Evolutionary conservation across 2,888 invertebrate species (phyloP).

Genomic region (Drosophila setosimentum): DNA sequence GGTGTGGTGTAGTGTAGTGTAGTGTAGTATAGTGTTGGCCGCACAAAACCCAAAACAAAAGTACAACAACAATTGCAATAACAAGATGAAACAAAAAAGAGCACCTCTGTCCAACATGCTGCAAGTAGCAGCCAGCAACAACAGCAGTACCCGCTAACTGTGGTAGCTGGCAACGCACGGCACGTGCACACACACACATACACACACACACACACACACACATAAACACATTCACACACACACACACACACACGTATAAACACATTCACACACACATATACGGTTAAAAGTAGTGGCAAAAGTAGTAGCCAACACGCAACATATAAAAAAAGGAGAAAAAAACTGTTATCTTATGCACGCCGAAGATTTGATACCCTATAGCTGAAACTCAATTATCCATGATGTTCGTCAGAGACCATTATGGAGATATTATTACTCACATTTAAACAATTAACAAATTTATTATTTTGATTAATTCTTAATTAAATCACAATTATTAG

Average conservation of each 20-base stretch:
- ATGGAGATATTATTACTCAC: neutral
- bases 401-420: neutral
- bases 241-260: conserved; percentile 43
- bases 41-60: conserved; percentile 58
- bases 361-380: neutral
- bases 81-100: conserved; percentile 27
- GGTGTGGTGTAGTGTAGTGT: conserved; percentile 1
- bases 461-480: neutral
- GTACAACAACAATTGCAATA: conserved; percentile 48
- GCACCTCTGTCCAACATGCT: conserved; percentile 43
- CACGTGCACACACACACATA: conserved; percentile 45
- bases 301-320: conserved; percentile 62
- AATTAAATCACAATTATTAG: neutral
- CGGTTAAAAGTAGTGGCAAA: conserved; percentile 72
- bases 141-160: conserved; percentile 38
- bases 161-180: conserved; percentile 56
- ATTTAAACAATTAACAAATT: neutral
- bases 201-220: conserved; percentile 5
- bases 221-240: conserved; percentile 5
- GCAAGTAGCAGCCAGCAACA: conserved; percentile 49
- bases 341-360: neutral
- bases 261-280: conserved; percentile 59
- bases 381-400: neutral
- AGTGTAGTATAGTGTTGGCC: conserved; percentile 28
- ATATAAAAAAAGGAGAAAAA: conserved; percentile 28